Conservation (phyloP, 2,797 vertebrate genomes). For the Vireo griseus region DNA sequence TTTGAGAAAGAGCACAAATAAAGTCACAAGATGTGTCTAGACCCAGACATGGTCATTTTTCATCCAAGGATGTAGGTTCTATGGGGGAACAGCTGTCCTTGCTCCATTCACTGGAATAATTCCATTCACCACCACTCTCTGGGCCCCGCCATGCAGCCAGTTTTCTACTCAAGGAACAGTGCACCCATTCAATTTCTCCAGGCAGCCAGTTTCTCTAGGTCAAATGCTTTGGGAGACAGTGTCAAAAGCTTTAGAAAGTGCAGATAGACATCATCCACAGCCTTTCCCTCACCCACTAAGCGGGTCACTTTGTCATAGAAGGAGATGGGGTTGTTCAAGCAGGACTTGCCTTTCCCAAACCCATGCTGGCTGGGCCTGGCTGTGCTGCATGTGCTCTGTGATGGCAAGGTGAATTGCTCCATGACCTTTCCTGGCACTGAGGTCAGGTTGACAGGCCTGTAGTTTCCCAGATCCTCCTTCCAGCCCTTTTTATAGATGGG, state of each 20-base stretch:
- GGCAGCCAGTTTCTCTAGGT: background rate
- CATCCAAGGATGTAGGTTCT: background rate
- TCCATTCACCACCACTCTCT: background rate
- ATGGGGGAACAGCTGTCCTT: background rate
- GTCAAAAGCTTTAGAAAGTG: background rate
- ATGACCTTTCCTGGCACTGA: background rate
- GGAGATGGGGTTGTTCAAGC: background rate
- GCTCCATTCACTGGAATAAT: background rate
- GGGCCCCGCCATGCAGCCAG: too few species aligned
- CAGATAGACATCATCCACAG: background rate
- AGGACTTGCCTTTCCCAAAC: background rate
- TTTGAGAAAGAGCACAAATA: background rate
- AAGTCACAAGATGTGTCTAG: background rate
- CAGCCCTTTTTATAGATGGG: background rate
- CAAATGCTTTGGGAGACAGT: background rate
- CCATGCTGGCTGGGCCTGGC: background rate
- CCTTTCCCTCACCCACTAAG: background rate
- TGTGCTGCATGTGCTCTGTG: background rate
- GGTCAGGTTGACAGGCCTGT: background rate
- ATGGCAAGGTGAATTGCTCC: background rate
- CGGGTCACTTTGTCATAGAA: background rate
- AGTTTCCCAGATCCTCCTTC: background rate
- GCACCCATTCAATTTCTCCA: background rate
- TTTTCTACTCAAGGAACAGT: background rate
- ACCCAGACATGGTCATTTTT: background rate